Evolutionary conservation across 2,113 vertebrate species (phyloP).

Genomic region (Capra hircus): DNA sequence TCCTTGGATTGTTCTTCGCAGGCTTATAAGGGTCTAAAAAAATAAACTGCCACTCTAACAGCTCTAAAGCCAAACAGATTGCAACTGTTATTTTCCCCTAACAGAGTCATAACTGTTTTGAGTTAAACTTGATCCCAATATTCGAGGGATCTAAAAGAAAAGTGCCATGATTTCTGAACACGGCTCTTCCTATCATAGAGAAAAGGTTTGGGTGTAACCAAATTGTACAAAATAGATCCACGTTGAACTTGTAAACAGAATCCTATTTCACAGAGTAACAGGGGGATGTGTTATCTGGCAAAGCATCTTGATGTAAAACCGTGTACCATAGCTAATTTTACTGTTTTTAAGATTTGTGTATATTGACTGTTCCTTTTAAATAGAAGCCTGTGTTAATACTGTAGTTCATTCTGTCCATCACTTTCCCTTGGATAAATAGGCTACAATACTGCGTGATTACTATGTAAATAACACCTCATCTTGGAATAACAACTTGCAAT

Average conservation of each 20-base stretch:
- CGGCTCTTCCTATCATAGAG: background rate
- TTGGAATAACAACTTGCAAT: background rate
- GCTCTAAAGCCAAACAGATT: background rate
- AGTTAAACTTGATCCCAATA: background rate
- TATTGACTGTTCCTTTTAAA: background rate
- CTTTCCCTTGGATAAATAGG: background rate
- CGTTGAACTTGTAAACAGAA: background rate
- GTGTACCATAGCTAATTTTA: background rate
- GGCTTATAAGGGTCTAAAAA: background rate
- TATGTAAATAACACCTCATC: background rate
- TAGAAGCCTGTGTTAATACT: background rate
- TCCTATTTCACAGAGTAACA: background rate
- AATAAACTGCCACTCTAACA: background rate
- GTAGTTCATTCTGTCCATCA: background rate
- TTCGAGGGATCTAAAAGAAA: background rate
- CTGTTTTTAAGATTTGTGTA: background rate
- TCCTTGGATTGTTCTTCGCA: background rate
- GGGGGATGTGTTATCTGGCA: background rate
- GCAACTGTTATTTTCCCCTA: background rate
- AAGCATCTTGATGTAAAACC: background rate
- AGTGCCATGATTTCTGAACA: background rate
- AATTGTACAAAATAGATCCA: background rate
- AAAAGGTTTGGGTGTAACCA: background rate
- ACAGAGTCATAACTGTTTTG: background rate
- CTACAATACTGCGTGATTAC: background rate